These are phyloP conservation scores for Tenebrio molitor DNA, from an alignment of 1,140 invertebrate genomes.

Conservation along the genomic window DNA sequence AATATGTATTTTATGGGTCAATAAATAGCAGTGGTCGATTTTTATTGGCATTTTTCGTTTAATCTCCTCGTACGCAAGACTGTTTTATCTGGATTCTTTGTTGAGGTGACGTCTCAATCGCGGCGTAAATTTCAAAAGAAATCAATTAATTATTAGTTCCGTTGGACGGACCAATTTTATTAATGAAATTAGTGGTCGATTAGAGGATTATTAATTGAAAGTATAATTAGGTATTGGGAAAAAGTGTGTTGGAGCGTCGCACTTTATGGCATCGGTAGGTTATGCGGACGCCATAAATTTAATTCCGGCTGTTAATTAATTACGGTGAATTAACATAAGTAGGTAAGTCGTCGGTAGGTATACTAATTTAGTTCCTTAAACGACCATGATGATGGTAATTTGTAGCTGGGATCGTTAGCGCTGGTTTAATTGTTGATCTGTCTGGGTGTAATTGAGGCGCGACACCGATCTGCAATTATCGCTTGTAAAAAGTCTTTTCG, in stretches of 20 bases:
- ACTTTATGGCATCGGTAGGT: constrained; percentile 10
- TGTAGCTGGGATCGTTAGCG: constrained; percentile 22
- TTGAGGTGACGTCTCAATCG: constrained; percentile 11
- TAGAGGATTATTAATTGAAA: no score
- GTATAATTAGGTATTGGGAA: no score
- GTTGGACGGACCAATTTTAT: constrained; percentile 8
- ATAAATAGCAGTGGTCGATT: constrained; percentile 19
- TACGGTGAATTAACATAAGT: constrained; percentile 34
- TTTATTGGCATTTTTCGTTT: background rate
- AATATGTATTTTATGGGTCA: constrained; percentile 20
- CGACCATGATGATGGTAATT: constrained; percentile 26
- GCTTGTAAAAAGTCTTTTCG: no score
- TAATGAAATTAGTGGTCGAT: background rate
- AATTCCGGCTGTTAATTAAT: constrained; percentile 36
- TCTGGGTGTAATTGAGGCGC: background rate
- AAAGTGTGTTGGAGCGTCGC: no score
- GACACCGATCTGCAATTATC: background rate
- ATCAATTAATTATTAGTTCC: constrained; percentile 38
- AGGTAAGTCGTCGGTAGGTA: constrained; percentile 23
- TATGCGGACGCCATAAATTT: constrained; percentile 19
- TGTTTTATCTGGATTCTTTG: no score
- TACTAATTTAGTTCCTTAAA: constrained; percentile 40
- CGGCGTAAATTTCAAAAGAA: no score
- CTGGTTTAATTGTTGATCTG: constrained; percentile 20
- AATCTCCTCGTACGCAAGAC: no score